Evolutionary conservation across 2,888 invertebrate genomes (phyloP), one percentile per base, ranked within the genome.

Genomic region (Melipona beecheii): DNA sequence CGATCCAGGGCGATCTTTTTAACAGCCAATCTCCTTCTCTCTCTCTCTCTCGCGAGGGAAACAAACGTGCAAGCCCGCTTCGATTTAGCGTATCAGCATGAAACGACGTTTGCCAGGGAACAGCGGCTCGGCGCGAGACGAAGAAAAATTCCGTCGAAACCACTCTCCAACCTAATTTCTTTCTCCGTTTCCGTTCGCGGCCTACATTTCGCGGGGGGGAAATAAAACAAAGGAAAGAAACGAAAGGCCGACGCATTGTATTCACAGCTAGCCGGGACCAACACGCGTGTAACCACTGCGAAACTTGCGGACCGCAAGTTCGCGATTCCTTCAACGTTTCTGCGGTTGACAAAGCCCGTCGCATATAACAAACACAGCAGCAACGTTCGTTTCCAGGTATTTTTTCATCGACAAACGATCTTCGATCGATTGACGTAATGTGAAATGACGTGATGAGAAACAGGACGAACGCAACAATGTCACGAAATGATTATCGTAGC

Each of bases 321-420:
- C 49, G 68, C 56, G 49, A 78, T 78, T 24, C 62, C 64, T 54
- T 31, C 60, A 73, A 81, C 50, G 81, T 52, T 76, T 60, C 76
- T 19, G 21, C 70, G 77, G 62, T 81, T 83, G 77, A 81, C 74
- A 83, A 68, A 70, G 31, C 21, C 76, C 31, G 69, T 58, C 65
- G 49, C 50, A 31, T 50, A 24, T 66, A 52, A 50, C 70, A 65
- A 79, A 65, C 27, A 65, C 27, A 1, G 64, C 19, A 52, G 49
- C 49, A 52, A 72, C 15, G 21, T 52, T 58, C 65, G 24, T 27
- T 72, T 52, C n/a, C 13, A 17, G 17, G 27, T 56, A 50, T 52
- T 27, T 54, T 17, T 17, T 24, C 15, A 6, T 24, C 27, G 43
- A 54, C 56, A 43, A 71, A 31, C 56, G n/a, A 68, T 43, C 56